Conservation (phyloP, 1,140 invertebrate species). For the Leptopilina clavipes region DNA sequence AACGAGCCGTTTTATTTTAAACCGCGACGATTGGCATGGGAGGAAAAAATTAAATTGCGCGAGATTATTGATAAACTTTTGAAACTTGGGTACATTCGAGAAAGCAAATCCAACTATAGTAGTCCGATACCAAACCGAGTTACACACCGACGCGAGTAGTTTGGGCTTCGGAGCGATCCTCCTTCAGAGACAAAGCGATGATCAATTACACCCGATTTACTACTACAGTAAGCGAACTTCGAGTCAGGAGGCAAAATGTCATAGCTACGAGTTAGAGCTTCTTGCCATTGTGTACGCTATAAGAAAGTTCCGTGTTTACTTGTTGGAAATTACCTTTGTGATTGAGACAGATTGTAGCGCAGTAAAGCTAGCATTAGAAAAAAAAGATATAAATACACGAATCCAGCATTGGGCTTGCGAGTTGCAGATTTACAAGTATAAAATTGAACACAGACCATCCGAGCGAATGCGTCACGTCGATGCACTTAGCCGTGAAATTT, state of each 20-base stretch:
- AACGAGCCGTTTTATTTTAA: constrained; percentile 1
- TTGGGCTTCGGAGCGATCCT: not conserved
- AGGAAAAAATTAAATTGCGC: not conserved
- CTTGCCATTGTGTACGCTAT: constrained; percentile 2
- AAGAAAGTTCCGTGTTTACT: constrained; percentile 9
- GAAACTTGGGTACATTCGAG: not conserved
- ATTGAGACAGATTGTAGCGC: constrained; percentile 19
- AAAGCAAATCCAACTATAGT: not conserved
- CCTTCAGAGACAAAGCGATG: not conserved
- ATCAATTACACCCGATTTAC: not conserved
- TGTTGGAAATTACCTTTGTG: not conserved
- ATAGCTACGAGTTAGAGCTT: not conserved
- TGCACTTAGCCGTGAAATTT: constrained; percentile 13
- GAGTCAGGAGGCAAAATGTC: not conserved
- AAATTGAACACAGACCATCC: not conserved
- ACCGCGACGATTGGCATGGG: not conserved
- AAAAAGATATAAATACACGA: constrained; percentile 17
- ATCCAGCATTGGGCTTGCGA: constrained; percentile 9
- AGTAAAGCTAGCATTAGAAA: constrained; percentile 26
- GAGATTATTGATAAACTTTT: not conserved
- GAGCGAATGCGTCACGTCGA: constrained; percentile 32
- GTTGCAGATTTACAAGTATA: not conserved
- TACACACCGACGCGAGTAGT: not conserved
- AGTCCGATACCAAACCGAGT: not conserved
- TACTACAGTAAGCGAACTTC: constrained; percentile 8